Conservation (phyloP, 2,113 vertebrate species). For the Rhipidura dahli region DNA sequence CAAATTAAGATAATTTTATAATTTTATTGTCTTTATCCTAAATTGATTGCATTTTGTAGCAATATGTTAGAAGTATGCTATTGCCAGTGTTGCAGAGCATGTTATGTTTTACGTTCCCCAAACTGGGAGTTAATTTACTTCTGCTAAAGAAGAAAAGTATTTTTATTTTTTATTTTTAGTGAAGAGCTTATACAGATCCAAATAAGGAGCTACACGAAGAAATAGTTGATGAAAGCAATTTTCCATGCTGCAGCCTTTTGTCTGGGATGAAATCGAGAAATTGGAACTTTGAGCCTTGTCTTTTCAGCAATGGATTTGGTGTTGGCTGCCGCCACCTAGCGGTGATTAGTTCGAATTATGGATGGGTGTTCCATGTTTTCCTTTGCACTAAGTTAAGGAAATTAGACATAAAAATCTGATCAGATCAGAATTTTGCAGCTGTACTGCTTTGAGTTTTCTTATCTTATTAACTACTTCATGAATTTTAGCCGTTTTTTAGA, state of each 20-base stretch:
- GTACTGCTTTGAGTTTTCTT: neutral
- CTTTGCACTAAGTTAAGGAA: neutral
- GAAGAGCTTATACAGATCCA: neutral
- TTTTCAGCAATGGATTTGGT: conserved; percentile 5
- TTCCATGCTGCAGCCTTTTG: neutral
- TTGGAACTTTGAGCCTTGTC: neutral
- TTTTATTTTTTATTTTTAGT: neutral
- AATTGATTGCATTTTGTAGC: neutral
- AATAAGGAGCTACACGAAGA: neutral
- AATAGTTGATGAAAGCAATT: neutral
- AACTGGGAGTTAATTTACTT: neutral
- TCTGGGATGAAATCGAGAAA: neutral
- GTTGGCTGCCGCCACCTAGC: conserved; percentile 69
- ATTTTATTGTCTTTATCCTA: neutral
- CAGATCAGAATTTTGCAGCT: neutral
- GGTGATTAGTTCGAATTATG: neutral
- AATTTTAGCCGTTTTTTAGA: too few relatives aligned
- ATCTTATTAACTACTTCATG: neutral
- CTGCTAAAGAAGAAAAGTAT: neutral
- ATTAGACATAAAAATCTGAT: neutral
- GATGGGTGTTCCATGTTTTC: neutral
- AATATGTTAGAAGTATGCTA: neutral
- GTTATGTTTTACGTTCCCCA: neutral
- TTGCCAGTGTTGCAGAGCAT: neutral
- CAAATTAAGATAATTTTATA: neutral